phyloP scores from a whole-genome alignment of 2,888 invertebrate species.

The Eupithecia centaureata region DNA sequence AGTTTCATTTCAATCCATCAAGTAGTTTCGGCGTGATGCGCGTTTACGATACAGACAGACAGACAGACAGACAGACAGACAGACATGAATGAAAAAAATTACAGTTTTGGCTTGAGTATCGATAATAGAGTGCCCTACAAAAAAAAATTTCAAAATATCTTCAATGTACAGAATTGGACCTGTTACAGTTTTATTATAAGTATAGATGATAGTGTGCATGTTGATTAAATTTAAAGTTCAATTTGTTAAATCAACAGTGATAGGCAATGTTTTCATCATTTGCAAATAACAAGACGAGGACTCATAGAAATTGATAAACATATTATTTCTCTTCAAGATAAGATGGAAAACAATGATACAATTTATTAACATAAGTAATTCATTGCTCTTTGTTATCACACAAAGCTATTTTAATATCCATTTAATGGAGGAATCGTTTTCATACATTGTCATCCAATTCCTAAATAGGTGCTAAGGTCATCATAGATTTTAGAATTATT shows the following conservation, averaged over 20 bases:
- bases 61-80: too few species aligned
- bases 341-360: neutral
- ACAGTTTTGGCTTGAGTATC: too few species aligned
- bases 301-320: neutral
- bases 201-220: neutral
- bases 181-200: too few species aligned
- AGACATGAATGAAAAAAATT: too few species aligned
- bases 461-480: too few species aligned
- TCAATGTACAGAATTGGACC: too few species aligned
- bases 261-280: neutral
- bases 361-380: neutral
- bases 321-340: neutral
- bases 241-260: neutral
- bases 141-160: too few species aligned
- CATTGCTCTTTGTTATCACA: neutral
- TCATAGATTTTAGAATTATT: too few species aligned
- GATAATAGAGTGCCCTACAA: too few species aligned
- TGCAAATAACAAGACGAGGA: neutral
- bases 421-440: neutral
- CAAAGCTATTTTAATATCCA: neutral
- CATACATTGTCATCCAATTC: neutral
- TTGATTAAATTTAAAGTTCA: neutral
- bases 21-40: too few species aligned
- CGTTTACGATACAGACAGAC: too few species aligned
- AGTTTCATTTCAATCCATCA: too few species aligned